Evolutionary conservation across 2,888 invertebrate genomes (phyloP).

Genomic region (Patella caerulea): DNA sequence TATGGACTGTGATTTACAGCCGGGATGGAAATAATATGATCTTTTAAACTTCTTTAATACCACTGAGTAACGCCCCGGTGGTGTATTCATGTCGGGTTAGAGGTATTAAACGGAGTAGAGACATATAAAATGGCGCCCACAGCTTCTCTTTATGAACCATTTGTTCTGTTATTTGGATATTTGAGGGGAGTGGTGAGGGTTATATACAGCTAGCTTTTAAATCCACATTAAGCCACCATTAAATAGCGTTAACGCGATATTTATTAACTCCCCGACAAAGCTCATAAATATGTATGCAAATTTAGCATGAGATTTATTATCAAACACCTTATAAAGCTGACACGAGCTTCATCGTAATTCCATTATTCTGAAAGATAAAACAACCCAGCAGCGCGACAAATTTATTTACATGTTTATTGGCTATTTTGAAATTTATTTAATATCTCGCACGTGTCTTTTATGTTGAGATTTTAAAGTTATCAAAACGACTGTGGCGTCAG

Average conservation of each 20-base stretch:
- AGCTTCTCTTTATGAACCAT: background rate
- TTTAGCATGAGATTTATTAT: background rate
- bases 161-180: background rate
- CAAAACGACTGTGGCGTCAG: too few species aligned
- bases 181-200: constrained; percentile 1
- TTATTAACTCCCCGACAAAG: background rate
- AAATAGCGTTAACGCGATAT: background rate
- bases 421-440: too few species aligned
- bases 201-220: background rate
- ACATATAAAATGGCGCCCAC: background rate
- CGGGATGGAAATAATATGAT: background rate
- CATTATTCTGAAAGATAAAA: too few species aligned
- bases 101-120: background rate
- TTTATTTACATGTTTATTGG: too few species aligned
- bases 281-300: constrained; percentile 8
- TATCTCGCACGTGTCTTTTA: too few species aligned
- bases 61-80: constrained; percentile 1
- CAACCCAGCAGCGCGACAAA: too few species aligned
- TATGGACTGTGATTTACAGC: background rate
- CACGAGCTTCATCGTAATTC: background rate
- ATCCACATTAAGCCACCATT: background rate
- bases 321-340: background rate
- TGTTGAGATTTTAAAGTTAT: too few species aligned
- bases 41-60: background rate
- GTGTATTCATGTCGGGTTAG: background rate